Evolutionary conservation across 92 coral and sea anemone genomes (phyloP).

Genomic region (Palythoa grandiflora): DNA sequence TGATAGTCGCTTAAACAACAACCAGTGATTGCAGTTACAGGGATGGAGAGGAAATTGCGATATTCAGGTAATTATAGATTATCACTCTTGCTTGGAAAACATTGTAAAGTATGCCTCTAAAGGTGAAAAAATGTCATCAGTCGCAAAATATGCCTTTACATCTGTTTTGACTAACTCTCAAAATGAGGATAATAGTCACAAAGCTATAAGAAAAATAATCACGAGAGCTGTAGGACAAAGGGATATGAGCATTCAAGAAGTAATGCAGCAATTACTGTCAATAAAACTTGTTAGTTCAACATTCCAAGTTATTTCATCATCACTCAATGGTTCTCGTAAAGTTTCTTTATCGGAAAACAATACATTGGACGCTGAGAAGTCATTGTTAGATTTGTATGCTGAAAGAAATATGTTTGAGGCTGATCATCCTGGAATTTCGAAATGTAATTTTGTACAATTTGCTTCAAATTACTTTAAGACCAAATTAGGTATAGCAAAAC

Average conservation of each 20-base stretch:
- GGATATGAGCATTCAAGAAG: constrained; percentile 74
- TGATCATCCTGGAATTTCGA: too few species aligned
- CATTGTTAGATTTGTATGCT: too few species aligned
- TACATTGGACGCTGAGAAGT: constrained; percentile 48
- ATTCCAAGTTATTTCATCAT: too few species aligned
- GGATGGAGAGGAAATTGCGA: constrained; percentile 64
- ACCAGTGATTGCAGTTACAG: constrained; percentile 61
- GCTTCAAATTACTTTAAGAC: too few species aligned
- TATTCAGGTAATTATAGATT: constrained; percentile 68
- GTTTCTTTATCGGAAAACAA: too few species aligned
- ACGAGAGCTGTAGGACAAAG: constrained; percentile 76
- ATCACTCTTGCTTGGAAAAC: constrained; percentile 59
- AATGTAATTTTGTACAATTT: too few species aligned
- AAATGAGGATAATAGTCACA: too few species aligned
- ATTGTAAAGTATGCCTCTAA: constrained; percentile 46
- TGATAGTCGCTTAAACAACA: constrained; percentile 52
- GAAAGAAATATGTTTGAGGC: too few species aligned
- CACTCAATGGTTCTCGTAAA: constrained; percentile 65
- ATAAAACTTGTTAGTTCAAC: constrained; percentile 61
- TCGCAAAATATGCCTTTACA: constrained; percentile 42
- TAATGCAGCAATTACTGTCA: constrained; percentile 70
- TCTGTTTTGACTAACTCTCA: too few species aligned
- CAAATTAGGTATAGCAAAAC: too few species aligned
- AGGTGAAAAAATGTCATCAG: constrained; percentile 42
- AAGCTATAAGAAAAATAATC: too few species aligned